A percentile compares a stretch with the other conserved stretches of the same genome.
Evolutionary conservation across 2,888 invertebrate species (phyloP).

Genomic region (Lottia gigantea): DNA sequence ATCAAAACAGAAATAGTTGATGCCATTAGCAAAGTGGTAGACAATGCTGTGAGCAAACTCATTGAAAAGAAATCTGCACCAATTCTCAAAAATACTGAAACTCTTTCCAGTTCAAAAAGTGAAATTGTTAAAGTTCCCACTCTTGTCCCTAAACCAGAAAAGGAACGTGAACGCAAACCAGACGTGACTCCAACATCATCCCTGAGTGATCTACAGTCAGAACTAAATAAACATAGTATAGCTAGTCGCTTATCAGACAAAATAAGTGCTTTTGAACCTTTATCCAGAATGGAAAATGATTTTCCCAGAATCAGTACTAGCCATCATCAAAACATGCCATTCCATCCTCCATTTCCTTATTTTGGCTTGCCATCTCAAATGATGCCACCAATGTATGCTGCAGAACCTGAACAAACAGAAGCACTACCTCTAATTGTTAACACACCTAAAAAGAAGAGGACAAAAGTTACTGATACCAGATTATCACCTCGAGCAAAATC

Average conservation of each 20-base stretch:
- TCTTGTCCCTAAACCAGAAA: not conserved
- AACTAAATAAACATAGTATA: conserved; percentile 1
- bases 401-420: conserved; percentile 72
- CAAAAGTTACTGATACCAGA: conserved; percentile 82
- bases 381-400: conserved; percentile 49
- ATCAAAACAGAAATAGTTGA: conserved; percentile 89
- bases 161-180: not conserved
- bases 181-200: not conserved
- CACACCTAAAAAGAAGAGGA: conserved; percentile 96
- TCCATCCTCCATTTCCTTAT: conserved; percentile 75
- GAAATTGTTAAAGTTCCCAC: conserved; percentile 22
- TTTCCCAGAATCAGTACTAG: conserved; percentile 54
- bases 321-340: conserved; percentile 61
- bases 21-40: conserved; percentile 85
- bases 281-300: conserved; percentile 41
- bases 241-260: conserved; percentile 35
- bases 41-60: conserved; percentile 85
- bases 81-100: conserved; percentile 19
- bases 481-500: conserved; percentile 63
- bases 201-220: not conserved
- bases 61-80: conserved; percentile 30
- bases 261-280: conserved; percentile 54
- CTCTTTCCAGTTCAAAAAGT: not conserved
- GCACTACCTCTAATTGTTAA: conserved; percentile 94
- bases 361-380: conserved; percentile 68